These are phyloP conservation scores for Tenualosa ilisha DNA, from an alignment of 2,797 vertebrate species.

Conservation along the genomic window DNA sequence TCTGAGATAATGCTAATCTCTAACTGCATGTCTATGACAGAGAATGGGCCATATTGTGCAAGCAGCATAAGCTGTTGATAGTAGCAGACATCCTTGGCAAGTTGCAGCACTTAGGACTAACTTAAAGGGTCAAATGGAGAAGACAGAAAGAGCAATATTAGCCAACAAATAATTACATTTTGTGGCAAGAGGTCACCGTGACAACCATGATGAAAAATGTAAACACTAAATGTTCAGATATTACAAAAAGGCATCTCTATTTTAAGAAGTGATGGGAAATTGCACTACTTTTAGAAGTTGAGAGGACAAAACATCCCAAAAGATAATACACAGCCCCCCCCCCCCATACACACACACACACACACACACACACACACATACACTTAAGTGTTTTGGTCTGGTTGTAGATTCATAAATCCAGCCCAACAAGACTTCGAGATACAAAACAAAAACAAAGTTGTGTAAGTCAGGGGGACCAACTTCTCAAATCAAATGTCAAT, in stretches of 20 bases:
- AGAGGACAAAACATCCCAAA: background rate
- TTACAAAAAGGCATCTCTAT: background rate
- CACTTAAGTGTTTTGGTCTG: background rate
- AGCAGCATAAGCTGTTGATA: background rate
- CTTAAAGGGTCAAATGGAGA: background rate
- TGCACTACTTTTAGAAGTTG: background rate
- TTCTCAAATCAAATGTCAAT: conserved; percentile 14
- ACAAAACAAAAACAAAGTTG: background rate
- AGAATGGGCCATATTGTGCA: background rate
- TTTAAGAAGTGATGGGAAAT: background rate
- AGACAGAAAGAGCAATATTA: background rate
- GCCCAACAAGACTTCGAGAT: background rate
- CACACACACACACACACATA: no score
- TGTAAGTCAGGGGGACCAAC: background rate
- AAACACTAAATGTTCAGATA: no score
- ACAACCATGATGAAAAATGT: background rate
- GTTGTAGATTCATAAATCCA: background rate
- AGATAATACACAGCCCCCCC: background rate
- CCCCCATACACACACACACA: no score
- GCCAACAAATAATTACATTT: background rate
- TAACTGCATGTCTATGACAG: background rate
- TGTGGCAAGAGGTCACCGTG: background rate
- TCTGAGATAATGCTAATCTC: background rate
- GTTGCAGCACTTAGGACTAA: background rate
- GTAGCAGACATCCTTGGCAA: background rate